Base-by-base conservation (phyloP, 2,888 invertebrate genomes). In the Dryadula phaetusa region DNA sequence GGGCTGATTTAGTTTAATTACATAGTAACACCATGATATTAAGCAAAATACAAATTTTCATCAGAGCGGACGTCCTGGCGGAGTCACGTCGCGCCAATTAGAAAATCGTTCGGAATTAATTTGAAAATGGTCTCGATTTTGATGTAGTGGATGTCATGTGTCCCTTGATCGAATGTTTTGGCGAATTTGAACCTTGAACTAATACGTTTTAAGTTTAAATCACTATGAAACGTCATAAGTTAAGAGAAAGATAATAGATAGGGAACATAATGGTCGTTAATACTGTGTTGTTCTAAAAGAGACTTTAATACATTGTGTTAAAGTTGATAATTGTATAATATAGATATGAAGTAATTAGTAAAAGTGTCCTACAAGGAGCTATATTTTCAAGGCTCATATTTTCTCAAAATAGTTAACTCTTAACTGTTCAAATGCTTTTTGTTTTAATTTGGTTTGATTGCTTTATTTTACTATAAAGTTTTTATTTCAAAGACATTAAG, bases 31-130 rank as follows among this genome's bases (percentile, higher is more conserved):
- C 25, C 28, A 16, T 16, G 12, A 32, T 5, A 28, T 89, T 86
- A 84, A 80, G 87, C 85, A 75, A 79, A 87, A 85, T 85, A 86
- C 87, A 85, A 90, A 88, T 79, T 78, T 81, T 85, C 87, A 89
- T 90, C 88, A 88, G 84, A 86, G 74, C 76, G 72, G 76, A 81
- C 77, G 32, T 60, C 85, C 81, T 76, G 82, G 80, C 75, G 81
- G 82, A 88, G 88, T 89, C 90, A 90, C 91, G 92, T 90, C 83
- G 82, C 90, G 82, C 90, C 92, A 92, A 92, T 92, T 92, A 92
- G 90, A 88, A 89, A 88, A 87, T 86, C 82, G 83, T 82, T 81
- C 85, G 77, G 85, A 88, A 90, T 90, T 90, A 90, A 91, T 90
- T 91, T 85, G 86, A 90, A 92, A 91, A 90, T 87, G 84, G 90